Percentiles rank a stretch among this genome's conserved stretches.
These are phyloP conservation scores for Agonopterix alstromeriana DNA, from an alignment of 2,888 invertebrate species.

Conservation along the genomic window DNA sequence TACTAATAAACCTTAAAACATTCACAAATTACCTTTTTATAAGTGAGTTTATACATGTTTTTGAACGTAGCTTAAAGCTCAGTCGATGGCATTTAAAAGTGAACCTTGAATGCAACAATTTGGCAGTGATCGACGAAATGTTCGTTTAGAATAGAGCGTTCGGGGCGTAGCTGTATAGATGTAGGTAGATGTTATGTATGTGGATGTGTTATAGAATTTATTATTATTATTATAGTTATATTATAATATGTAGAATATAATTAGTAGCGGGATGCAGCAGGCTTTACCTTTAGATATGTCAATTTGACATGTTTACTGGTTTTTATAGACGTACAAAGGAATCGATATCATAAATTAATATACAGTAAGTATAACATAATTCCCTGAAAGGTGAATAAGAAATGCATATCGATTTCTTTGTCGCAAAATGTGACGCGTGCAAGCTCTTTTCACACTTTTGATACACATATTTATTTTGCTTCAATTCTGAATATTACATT, in stretches of 20 bases:
- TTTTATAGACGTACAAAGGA: conserved; percentile 29
- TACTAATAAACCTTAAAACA: too few species aligned
- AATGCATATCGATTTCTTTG: conserved; percentile 23
- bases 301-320: conserved; percentile 17
- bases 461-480: too few species aligned
- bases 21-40: too few species aligned
- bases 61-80: conserved; percentile 39
- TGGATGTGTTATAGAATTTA: conserved; percentile 29
- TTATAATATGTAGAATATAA: conserved; percentile 30
- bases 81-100: conserved; percentile 23
- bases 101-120: conserved; percentile 16
- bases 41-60: conserved; percentile 4
- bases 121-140: conserved; percentile 24
- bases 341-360: conserved; percentile 19
- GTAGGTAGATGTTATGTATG: conserved; percentile 73
- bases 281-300: conserved; percentile 34
- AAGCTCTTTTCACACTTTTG: conserved; percentile 21
- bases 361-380: neutral
- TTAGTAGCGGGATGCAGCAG: conserved; percentile 42
- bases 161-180: conserved; percentile 41
- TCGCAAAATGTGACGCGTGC: conserved; percentile 22
- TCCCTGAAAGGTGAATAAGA: neutral
- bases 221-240: conserved; percentile 18
- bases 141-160: conserved; percentile 13
- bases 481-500: too few species aligned